Conservation (phyloP, 2,797 vertebrate species). For the Eulemur mongoz region DNA sequence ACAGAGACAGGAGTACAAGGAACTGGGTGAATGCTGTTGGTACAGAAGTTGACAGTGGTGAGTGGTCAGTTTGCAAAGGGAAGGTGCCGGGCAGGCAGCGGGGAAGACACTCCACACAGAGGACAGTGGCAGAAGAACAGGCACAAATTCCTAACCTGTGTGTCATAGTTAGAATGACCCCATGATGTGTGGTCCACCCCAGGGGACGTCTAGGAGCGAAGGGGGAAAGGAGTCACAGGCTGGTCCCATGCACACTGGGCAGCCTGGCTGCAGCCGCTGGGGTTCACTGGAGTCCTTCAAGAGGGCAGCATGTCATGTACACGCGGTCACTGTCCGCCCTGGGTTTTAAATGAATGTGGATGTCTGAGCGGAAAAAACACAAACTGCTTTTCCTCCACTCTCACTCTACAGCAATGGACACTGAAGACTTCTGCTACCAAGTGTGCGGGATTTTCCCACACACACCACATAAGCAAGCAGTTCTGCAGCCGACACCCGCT, state of each 20-base stretch:
- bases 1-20: neutral
- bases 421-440: neutral
- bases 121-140: neutral
- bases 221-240: no score
- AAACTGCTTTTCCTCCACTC: neutral
- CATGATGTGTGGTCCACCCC: rapidly evolving
- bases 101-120: neutral
- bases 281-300: no score
- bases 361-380: neutral
- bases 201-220: neutral
- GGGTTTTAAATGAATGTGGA: neutral
- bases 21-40: neutral
- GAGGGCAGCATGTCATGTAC: neutral
- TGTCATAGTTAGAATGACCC: neutral
- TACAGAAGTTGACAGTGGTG: neutral
- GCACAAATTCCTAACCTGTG: neutral
- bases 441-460: neutral
- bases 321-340: neutral
- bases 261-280: rapidly evolving
- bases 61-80: no score
- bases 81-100: neutral
- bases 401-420: neutral
- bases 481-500: neutral
- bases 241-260: neutral
- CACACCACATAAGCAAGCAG: neutral